phyloP scores from a whole-genome alignment of 2,797 vertebrate species.

The Peromyscus attwateri region DNA sequence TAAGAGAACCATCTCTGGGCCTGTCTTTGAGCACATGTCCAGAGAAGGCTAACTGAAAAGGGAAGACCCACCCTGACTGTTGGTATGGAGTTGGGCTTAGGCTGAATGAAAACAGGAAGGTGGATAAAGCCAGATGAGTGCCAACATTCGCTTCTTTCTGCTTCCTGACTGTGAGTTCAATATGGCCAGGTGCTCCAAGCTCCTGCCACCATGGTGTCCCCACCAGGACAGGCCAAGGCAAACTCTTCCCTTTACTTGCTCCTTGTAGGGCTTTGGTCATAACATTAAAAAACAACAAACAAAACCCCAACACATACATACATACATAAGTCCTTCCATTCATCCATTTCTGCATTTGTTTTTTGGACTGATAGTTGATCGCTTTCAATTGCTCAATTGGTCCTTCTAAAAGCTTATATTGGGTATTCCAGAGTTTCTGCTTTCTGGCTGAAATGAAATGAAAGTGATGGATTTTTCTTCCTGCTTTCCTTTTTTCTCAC shows the following conservation, averaged over 20 bases:
- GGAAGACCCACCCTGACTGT: too few species aligned
- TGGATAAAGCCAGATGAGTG: neutral
- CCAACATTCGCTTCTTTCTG: neutral
- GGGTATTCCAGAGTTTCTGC: neutral
- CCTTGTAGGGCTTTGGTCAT: neutral
- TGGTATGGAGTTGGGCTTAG: neutral
- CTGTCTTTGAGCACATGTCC: neutral
- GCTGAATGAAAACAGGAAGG: neutral
- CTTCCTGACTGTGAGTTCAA: neutral
- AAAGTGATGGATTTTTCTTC: neutral
- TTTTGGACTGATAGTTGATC: neutral
- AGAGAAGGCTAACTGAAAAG: neutral
- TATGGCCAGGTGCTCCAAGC: neutral
- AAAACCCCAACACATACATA: neutral
- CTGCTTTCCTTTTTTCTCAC: neutral
- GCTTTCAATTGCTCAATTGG: conserved; percentile 5
- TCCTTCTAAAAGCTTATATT: neutral
- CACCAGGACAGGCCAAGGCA: neutral
- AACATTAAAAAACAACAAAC: neutral
- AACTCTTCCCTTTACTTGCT: neutral
- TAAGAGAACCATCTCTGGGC: neutral
- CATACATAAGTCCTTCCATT: too few species aligned
- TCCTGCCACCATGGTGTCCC: neutral
- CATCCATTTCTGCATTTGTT: neutral
- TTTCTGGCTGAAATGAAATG: conserved; percentile 28